phyloP scores from a whole-genome alignment of 2,113 vertebrate genomes.

The Stictonetta naevosa region DNA sequence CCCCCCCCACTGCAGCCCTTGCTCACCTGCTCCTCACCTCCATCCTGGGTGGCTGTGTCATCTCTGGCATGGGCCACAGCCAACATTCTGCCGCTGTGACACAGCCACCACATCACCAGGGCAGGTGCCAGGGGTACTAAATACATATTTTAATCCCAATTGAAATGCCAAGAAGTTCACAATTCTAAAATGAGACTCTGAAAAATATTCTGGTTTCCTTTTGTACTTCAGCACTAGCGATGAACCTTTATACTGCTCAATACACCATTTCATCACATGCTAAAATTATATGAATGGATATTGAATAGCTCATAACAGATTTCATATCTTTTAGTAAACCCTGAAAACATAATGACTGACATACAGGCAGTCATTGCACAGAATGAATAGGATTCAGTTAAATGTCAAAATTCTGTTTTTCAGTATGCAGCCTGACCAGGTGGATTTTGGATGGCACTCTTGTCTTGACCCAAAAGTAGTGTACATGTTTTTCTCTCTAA shows the following conservation, averaged over 20 bases:
- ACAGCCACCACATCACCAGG: neutral
- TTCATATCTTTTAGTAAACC: neutral
- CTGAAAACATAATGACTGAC: neutral
- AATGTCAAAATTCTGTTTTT: neutral
- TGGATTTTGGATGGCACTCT: neutral
- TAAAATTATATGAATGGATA: neutral
- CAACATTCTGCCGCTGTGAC: no score
- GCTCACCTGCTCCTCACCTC: no score
- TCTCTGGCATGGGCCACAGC: no score
- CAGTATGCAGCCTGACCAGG: neutral
- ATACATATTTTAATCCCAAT: neutral
- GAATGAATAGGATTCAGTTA: neutral
- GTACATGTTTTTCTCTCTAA: neutral
- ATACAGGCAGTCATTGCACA: neutral
- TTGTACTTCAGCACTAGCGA: neutral
- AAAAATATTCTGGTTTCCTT: neutral
- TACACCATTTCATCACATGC: neutral
- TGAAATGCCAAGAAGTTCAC: neutral
- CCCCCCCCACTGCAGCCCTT: neutral
- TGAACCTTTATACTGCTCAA: neutral
- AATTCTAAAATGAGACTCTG: no score
- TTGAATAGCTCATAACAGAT: neutral
- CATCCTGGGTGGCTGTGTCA: no score
- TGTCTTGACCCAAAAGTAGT: neutral
- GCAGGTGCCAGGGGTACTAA: neutral